Evolutionary conservation across 2,797 vertebrate species (phyloP).

Genomic region (Parauchenoglanis punctatus): DNA sequence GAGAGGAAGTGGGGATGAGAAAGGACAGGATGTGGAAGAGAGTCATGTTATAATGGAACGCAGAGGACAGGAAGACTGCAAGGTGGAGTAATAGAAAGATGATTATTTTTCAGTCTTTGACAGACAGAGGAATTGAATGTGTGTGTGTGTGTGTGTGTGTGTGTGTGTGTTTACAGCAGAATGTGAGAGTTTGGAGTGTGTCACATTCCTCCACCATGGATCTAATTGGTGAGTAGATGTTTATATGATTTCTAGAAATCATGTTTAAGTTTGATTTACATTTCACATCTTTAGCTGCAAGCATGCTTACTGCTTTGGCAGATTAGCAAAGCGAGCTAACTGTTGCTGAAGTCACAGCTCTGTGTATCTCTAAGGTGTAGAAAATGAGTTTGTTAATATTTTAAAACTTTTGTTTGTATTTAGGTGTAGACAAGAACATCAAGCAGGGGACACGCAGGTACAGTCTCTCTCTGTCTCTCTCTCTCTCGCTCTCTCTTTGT

Average conservation of each 20-base stretch:
- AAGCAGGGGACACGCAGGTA: constrained; percentile 44
- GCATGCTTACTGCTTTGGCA: no score
- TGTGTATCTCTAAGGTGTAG: not conserved
- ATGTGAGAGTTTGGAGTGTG: constrained; percentile 64
- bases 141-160: constrained; percentile 15
- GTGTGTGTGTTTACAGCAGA: constrained; percentile 58
- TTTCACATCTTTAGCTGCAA: not conserved
- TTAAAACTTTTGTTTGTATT: constrained; percentile 14
- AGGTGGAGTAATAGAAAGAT: not conserved
- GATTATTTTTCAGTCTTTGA: not conserved
- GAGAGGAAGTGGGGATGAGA: not conserved
- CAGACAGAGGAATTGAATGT: not conserved
- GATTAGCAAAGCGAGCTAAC: no score
- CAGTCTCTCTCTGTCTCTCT: not conserved
- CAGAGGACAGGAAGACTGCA: not conserved
- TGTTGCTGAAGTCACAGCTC: not conserved
- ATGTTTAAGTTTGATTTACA: not conserved
- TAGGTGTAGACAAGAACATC: constrained; percentile 44
- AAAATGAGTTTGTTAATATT: not conserved
- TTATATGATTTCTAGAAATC: not conserved
- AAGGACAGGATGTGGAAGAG: not conserved
- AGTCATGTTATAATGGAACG: not conserved
- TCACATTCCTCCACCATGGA: constrained; percentile 60
- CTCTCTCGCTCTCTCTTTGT: not conserved
- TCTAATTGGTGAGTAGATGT: constrained; percentile 59